Evolutionary conservation across 2,113 vertebrate genomes (phyloP).

Genomic region (Okapia johnstoni): DNA sequence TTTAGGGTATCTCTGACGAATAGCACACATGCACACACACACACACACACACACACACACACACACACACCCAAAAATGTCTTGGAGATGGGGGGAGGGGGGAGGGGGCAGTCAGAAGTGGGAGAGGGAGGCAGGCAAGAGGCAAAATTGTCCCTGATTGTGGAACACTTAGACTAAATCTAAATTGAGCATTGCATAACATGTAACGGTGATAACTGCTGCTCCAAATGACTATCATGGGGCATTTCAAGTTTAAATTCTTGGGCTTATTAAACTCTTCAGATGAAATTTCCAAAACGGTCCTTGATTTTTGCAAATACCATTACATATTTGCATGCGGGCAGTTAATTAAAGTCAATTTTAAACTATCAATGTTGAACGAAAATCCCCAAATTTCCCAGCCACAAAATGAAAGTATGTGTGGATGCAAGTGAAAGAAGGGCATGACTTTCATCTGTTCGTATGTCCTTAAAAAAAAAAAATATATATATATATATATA

Average conservation of each 20-base stretch:
- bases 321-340: neutral
- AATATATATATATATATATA: neutral
- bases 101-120: neutral
- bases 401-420: neutral
- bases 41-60: neutral
- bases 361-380: neutral
- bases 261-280: neutral
- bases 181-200: neutral
- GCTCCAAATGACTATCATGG: neutral
- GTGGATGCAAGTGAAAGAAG: neutral
- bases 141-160: neutral
- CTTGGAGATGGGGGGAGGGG: neutral
- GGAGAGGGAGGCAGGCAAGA: neutral
- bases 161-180: neutral
- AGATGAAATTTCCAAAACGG: neutral
- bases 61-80: neutral
- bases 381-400: constrained; percentile 1
- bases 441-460: neutral
- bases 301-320: constrained; percentile 29
- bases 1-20: neutral
- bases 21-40: neutral
- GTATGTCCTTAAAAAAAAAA: neutral
- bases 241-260: constrained; percentile 30
- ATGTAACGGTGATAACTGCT: neutral
- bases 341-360: constrained; percentile 23